Evolutionary conservation across 2,888 invertebrate genomes (phyloP).

Genomic region (Odontocolon sp.): DNA sequence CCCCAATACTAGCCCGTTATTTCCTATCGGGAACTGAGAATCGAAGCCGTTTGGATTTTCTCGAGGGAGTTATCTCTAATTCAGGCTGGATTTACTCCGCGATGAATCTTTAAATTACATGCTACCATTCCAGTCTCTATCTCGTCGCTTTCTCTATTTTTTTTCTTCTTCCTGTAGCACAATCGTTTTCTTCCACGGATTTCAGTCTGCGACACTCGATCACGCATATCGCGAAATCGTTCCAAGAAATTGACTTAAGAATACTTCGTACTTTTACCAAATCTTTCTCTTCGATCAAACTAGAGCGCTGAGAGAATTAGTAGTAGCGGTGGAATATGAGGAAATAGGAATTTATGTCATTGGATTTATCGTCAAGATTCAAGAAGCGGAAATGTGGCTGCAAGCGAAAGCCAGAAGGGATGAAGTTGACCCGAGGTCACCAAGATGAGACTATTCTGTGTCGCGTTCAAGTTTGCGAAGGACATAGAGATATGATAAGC

Average conservation of each 20-base stretch:
- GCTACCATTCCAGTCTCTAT: slow-evolving; percentile 65
- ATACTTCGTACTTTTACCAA: not conserved
- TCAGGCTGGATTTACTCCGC: slow-evolving; percentile 83
- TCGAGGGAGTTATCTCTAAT: slow-evolving; percentile 83
- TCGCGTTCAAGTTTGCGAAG: slow-evolving; percentile 50
- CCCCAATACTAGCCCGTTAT: slow-evolving; percentile 68
- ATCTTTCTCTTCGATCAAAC: slow-evolving; percentile 21
- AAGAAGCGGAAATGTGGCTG: slow-evolving; percentile 22
- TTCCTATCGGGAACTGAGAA: slow-evolving; percentile 61
- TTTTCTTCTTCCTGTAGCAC: slow-evolving; percentile 15
- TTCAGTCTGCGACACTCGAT: slow-evolving; percentile 66
- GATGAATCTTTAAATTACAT: slow-evolving; percentile 84
- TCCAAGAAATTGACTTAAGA: slow-evolving; percentile 31
- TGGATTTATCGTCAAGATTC: slow-evolving; percentile 27
- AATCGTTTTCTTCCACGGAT: slow-evolving; percentile 43
- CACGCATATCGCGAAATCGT: slow-evolving; percentile 70
- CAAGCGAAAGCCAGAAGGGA: slow-evolving; percentile 47
- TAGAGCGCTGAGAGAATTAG: not conserved
- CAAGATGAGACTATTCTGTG: slow-evolving; percentile 35
- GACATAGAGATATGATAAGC: slow-evolving; percentile 62
- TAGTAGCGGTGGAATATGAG: not conserved
- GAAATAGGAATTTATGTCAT: slow-evolving; percentile 26
- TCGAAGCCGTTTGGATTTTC: slow-evolving; percentile 75
- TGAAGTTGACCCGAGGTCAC: slow-evolving; percentile 25
- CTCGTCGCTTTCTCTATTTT: slow-evolving; percentile 45